Conservation (phyloP, 2,888 invertebrate species). For the Acanthosepion pharaonis region DNA sequence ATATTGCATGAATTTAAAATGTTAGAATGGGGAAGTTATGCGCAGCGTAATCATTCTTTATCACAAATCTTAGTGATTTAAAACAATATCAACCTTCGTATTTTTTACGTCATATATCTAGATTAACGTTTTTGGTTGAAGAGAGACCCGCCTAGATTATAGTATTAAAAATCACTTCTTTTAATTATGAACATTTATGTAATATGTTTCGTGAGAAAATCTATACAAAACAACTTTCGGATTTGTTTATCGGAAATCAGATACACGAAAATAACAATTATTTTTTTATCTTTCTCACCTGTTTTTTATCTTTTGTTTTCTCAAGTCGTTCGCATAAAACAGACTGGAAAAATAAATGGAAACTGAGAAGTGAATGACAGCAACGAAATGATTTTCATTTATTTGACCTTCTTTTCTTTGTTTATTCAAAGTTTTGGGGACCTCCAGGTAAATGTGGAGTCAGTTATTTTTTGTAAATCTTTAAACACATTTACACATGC, state of each 20-base stretch:
- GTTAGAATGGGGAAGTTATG: no score
- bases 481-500: neutral
- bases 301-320: neutral
- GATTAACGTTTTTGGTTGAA: no score
- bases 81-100: no score
- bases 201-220: neutral
- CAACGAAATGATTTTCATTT: neutral
- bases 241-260: neutral
- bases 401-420: neutral
- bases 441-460: neutral
- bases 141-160: no score
- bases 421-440: neutral
- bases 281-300: neutral
- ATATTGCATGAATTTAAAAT: no score
- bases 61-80: no score
- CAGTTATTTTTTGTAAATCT: no score
- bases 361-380: neutral
- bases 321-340: neutral
- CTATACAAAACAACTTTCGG: neutral
- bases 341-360: neutral
- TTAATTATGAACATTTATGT: no score
- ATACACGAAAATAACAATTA: neutral
- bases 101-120: no score
- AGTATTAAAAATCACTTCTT: no score
- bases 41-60: no score